A percentile compares a stretch with the other conserved stretches of the same genome.
Conservation (phyloP, 2,888 invertebrate species). For the Macroteleia sp. region DNA sequence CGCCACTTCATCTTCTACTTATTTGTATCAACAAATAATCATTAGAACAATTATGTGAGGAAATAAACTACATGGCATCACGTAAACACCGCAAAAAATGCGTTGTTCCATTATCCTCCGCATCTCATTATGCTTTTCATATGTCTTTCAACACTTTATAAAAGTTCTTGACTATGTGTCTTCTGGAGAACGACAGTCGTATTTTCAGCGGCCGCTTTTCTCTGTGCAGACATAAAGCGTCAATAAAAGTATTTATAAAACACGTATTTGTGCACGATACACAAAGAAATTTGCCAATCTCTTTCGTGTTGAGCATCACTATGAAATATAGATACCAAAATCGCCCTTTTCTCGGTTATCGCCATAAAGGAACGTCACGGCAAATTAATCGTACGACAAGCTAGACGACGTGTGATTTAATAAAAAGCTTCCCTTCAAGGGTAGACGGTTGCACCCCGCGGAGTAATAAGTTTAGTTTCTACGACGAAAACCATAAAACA, state of each 20-base stretch:
- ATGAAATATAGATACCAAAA: slow-evolving; percentile 75
- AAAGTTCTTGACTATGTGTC: slow-evolving; percentile 24
- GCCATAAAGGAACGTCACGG: slow-evolving; percentile 78
- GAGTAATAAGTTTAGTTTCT: slow-evolving; percentile 84
- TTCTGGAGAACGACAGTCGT: slow-evolving; percentile 13
- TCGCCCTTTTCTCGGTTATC: slow-evolving; percentile 65
- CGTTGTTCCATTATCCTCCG: no score
- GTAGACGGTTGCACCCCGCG: slow-evolving; percentile 73
- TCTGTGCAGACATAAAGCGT: slow-evolving; percentile 27
- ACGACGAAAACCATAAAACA: slow-evolving; percentile 81
- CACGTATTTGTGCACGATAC: slow-evolving; percentile 7
- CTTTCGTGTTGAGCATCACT: slow-evolving; percentile 45
- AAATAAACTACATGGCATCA: no score
- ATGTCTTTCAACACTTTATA: slow-evolving; percentile 22
- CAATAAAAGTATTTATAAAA: slow-evolving; percentile 42
- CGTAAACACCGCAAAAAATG: no score
- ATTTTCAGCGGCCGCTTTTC: slow-evolving; percentile 1
- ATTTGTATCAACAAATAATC: no score
- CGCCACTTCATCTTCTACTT: no score
- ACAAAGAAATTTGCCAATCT: slow-evolving; percentile 53
- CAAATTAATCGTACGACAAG: slow-evolving; percentile 79
- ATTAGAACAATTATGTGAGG: no score
- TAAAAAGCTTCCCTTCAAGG: slow-evolving; percentile 76
- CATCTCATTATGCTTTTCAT: no score
- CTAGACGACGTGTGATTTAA: slow-evolving; percentile 79